Evolutionary conservation across 1,140 invertebrate species (phyloP), one percentile per base, ranked within the genome.

Genomic region (Papilio xuthus): DNA sequence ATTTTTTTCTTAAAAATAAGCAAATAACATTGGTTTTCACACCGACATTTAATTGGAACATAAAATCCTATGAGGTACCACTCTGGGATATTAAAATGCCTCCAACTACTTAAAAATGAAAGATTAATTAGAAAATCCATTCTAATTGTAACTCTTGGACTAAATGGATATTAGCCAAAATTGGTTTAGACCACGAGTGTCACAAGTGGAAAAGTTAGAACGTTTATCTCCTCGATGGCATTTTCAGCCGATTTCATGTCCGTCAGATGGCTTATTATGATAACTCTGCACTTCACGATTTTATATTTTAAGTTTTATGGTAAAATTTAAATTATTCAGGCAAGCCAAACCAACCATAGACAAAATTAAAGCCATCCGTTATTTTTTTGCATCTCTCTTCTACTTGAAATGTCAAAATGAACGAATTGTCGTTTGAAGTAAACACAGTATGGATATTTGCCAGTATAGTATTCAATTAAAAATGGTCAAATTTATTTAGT

Each of bases 361-460:
- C 91, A 89, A 88, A 77, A 88, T 76, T 80, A 83, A 90, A 92
- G 90, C 88, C 84, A 86, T 88, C 83, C 85, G 84, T 87, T 89
- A 85, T 86, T 86, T 86, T 88, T 89, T 87, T 82, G 86, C 85
- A 90, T 90, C 85, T 86, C n/a, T n/a, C n/a, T n/a, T n/a, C 83
- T 86, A 84, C 84, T 86, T 87, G 83, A 92, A 93, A 87, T 94
- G 94, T 94, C 94, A 94, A 94, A 92, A 89, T 92, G 89, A 93
- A 92, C 88, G 89, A 92, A 93, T 91, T 93, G 92, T 92, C 93
- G 91, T 93, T 93, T 93, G 93, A 94, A 94, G 94, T 94, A 94
- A 93, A 93, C 94, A 93, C 94, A 94, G 94, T 93, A 94, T 94
- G 92, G 92, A 91, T 94, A 94, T 92, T 93, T 93, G 91, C 91